Evolutionary conservation across 2,113 vertebrate genomes (phyloP), one percentile per base, ranked within the genome.

Genomic region (Ginglymostoma cirratum): DNA sequence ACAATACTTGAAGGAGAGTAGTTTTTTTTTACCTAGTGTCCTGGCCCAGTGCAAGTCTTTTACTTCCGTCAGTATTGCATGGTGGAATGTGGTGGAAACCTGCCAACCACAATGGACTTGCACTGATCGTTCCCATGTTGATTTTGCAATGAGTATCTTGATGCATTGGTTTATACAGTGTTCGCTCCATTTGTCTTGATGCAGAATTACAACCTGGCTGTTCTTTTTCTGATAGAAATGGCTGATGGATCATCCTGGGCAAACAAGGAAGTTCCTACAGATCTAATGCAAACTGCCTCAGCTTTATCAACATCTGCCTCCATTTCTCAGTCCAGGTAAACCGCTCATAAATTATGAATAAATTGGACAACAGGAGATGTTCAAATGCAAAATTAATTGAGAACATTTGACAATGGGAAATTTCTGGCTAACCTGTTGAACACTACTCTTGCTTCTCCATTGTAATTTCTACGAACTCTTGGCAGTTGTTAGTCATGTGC

Each of bases 171-270:
- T 30, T 61, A 45, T 45, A 66, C 38, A 3, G 45, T 24, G 48
- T 2, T 52, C 67, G 30, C 5, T 76, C 67, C 42, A 45, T 70
- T 72, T 95, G 34, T 7, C n/a, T 6, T 95, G 94, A 48, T 45
- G 1, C 52, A 52, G 42, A 52, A 95, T 72, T 72, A 45, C 72
- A 69, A 76, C 38, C 3, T 48, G 1, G 38, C 67, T 94, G 21
- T 94, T 70, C 23, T 95, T 24, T 76, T 96, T 96, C 95, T 96
- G 92, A 52, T 96, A 98, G 98, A 98, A 96, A 98, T 98, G 97
- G 98, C 98, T 97, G 97, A 97, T 0, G 98, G 98, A 96, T 96
- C 97, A 94, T 97, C 98, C 48, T 98, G 98, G 98, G 96, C 97
- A 96, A 98, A 98, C 87, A 97, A 97, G 96, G 97, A 97, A 65